phyloP scores from a whole-genome alignment of 2,113 vertebrate genomes.

The Empidonax traillii region DNA sequence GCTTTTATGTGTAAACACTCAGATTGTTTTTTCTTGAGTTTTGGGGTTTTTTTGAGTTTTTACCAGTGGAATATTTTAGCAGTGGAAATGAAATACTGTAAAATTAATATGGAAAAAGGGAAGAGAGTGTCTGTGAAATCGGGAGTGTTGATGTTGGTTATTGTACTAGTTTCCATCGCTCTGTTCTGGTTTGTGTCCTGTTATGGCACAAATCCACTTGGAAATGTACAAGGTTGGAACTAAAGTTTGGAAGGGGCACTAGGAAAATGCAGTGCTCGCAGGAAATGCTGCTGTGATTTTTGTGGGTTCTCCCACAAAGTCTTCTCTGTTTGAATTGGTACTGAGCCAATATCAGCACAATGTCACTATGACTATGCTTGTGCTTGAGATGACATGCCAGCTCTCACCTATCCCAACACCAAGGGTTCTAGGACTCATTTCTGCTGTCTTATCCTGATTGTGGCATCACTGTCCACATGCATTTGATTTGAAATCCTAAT shows the following conservation, averaged over 20 bases:
- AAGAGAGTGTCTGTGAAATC: not conserved
- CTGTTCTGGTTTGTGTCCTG: not conserved
- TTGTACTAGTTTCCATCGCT: not conserved
- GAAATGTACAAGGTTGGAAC: not conserved
- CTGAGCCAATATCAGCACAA: accelerated
- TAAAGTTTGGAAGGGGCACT: not conserved
- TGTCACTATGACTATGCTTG: not conserved
- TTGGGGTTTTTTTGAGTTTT: not conserved
- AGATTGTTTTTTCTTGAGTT: not conserved
- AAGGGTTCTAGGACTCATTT: not conserved
- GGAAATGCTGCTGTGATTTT: conserved; percentile 10
- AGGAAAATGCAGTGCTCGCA: not conserved
- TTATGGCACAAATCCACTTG: not conserved
- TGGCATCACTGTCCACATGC: not conserved
- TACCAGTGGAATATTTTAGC: not conserved
- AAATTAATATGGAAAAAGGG: not conserved
- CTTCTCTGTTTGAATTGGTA: not conserved
- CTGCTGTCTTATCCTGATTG: not conserved
- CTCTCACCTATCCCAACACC: not conserved
- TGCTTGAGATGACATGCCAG: not conserved
- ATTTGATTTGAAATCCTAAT: not conserved
- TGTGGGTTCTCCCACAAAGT: not conserved
- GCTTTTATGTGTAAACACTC: not conserved
- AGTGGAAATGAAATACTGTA: not conserved
- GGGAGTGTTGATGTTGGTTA: not conserved